Conservation (phyloP, 2,888 invertebrate genomes). For the Pterostichus madidus region DNA sequence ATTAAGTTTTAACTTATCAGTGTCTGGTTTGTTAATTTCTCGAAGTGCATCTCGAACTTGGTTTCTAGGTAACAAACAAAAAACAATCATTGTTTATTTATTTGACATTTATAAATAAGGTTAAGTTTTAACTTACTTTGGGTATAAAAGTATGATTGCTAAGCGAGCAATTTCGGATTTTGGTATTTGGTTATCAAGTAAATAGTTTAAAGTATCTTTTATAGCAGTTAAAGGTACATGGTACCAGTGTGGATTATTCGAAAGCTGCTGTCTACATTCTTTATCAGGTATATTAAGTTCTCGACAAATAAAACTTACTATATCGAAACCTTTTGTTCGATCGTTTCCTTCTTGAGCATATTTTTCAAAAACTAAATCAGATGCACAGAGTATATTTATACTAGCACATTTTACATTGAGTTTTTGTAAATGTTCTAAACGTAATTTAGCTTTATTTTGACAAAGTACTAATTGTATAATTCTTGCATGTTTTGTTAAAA, state of each 20-base stretch:
- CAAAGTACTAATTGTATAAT: slow-evolving; percentile 79
- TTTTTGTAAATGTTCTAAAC: slow-evolving; percentile 79
- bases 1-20: slow-evolving; percentile 69
- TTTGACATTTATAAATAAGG: not conserved
- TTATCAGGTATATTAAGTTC: slow-evolving; percentile 73
- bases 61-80: slow-evolving; percentile 71
- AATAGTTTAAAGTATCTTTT: slow-evolving; percentile 80
- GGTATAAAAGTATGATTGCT: slow-evolving; percentile 84
- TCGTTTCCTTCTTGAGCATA: slow-evolving; percentile 79
- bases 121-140: slow-evolving; percentile 79
- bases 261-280: slow-evolving; percentile 75
- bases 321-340: slow-evolving; percentile 78
- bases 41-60: slow-evolving; percentile 72
- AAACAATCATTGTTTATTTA: slow-evolving; percentile 66
- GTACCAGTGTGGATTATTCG: slow-evolving; percentile 83
- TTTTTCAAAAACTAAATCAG: slow-evolving; percentile 75
- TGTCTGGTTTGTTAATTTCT: slow-evolving; percentile 69
- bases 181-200: slow-evolving; percentile 78
- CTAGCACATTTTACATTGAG: slow-evolving; percentile 78
- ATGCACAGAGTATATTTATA: slow-evolving; percentile 76
- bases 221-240: slow-evolving; percentile 82
- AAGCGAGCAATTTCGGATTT: slow-evolving; percentile 80
- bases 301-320: slow-evolving; percentile 76
- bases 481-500: slow-evolving; percentile 81
- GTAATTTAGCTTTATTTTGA: slow-evolving; percentile 77